Base-by-base conservation (phyloP, 2,113 vertebrate species). In the Leptobrachium leishanense region DNA sequence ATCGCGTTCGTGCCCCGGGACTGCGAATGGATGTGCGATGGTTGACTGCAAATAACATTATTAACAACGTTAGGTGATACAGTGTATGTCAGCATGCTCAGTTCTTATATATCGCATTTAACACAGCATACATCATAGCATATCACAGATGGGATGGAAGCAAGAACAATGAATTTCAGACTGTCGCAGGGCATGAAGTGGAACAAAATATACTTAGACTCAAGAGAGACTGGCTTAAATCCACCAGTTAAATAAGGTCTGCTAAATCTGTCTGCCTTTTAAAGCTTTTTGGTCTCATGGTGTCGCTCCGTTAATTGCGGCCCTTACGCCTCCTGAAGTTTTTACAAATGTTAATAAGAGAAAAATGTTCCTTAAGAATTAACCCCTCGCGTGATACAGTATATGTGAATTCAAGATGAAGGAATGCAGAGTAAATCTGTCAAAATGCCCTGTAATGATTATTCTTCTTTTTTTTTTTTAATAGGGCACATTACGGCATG, bases 11-110 rank as follows among this genome's bases (percentile, higher is more conserved):
- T 50, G 20, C 10, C 9, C 65, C 68, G 62, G 63, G 63, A 50
- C 65, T 42, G 46, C 41, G 39, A 68, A 68, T 54, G 12, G 64
- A 76, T 44, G 44, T 66, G 68, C 20, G 63, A 66, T 67, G 15
- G 15, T 53, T 77, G 54, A n/a, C 41, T 68, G 66, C 43, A 77
- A 76, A 76, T 46, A 76, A 76, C 65, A 76, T 68, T 69, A 75
- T 75, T 75, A 65, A 75, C 50, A 9, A 50, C 2, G 40, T n/a
- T 41, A 42, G 42, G 43, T 43, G 65, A 68, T 66, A 43, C 57
- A 12, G 54, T 42, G 55, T 59, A 40, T 66, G n/a, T 68, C 74
- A 67, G 50, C 42, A 43, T 62, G 66, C 41, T 41, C 66, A 68
- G 57, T 77, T 13, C n/a, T 75, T 31, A 66, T 54, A 66, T 54